Evolutionary conservation across 1,140 invertebrate species (phyloP).

Genomic region (Trichoplusia ni): DNA sequence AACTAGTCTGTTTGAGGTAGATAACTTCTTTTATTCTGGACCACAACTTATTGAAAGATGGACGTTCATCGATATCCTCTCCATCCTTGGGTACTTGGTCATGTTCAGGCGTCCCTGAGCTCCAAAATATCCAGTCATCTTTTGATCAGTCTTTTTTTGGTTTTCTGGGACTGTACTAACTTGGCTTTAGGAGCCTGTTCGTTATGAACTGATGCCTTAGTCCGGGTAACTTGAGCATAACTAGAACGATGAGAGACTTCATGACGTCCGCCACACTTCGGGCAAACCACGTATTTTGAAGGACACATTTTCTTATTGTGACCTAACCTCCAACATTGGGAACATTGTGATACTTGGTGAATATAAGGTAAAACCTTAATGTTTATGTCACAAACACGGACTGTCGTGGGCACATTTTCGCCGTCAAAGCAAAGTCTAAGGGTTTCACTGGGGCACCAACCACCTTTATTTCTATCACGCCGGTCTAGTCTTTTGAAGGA

Average conservation of each 20-base stretch:
- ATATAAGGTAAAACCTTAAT: slow-evolving; percentile 40
- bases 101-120: neutral
- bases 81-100: neutral
- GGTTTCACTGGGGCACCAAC: slow-evolving; percentile 36
- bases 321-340: slow-evolving; percentile 46
- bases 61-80: neutral
- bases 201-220: neutral
- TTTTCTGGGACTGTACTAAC: neutral
- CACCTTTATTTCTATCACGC: neutral
- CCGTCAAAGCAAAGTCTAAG: slow-evolving; percentile 39
- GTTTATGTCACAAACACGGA: slow-evolving; percentile 35
- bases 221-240: neutral
- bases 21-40: neutral
- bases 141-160: neutral
- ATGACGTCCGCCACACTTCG: slow-evolving; percentile 45
- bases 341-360: slow-evolving; percentile 49
- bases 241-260: neutral
- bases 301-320: slow-evolving; percentile 37
- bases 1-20: neutral
- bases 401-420: slow-evolving; percentile 15
- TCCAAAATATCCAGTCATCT: neutral
- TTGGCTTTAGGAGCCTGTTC: neutral
- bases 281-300: slow-evolving; percentile 38
- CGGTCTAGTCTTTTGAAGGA: slow-evolving; percentile 27
- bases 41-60: neutral